These are phyloP conservation scores for Salpingus planirostris DNA, from an alignment of 2,888 invertebrate species.

Conservation along the genomic window DNA sequence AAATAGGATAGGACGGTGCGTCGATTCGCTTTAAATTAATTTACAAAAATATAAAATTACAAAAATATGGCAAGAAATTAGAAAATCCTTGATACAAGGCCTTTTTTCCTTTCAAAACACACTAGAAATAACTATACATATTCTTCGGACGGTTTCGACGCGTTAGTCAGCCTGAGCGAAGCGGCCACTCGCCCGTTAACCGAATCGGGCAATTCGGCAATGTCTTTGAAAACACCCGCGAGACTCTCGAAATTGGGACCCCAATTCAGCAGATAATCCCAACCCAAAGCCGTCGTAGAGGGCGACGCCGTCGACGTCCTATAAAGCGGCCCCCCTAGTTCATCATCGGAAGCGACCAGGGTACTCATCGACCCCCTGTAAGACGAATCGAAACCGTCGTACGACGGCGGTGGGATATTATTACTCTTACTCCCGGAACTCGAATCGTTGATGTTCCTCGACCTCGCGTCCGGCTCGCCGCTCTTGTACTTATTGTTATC, in stretches of 20 bases:
- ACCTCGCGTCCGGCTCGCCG: slow-evolving; percentile 32
- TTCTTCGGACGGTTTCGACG: slow-evolving; percentile 81
- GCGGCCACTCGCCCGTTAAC: slow-evolving; percentile 64
- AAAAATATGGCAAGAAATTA: slow-evolving; percentile 38
- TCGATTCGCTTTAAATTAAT: slow-evolving; percentile 9
- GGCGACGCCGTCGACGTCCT: slow-evolving; percentile 73
- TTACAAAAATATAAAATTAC: slow-evolving; percentile 24
- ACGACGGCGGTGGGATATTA: slow-evolving; percentile 64
- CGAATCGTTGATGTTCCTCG: too few species aligned
- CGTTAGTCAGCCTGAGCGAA: slow-evolving; percentile 67
- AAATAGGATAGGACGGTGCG: slow-evolving; percentile 23
- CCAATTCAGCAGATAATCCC: slow-evolving; percentile 94
- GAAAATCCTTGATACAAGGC: slow-evolving; percentile 40
- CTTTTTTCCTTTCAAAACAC: slow-evolving; percentile 20
- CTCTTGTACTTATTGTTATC: slow-evolving; percentile 52
- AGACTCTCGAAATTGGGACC: slow-evolving; percentile 93
- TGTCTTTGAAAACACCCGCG: slow-evolving; percentile 93
- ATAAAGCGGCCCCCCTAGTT: slow-evolving; percentile 70
- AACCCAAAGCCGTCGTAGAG: slow-evolving; percentile 70
- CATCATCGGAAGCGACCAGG: slow-evolving; percentile 88
- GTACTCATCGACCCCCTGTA: slow-evolving; percentile 91
- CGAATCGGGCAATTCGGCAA: slow-evolving; percentile 85
- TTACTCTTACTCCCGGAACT: slow-evolving; percentile 47
- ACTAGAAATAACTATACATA: slow-evolving; percentile 55
- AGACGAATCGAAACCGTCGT: slow-evolving; percentile 89